These are phyloP conservation scores for Heliconius himera DNA, from an alignment of 1,140 invertebrate genomes.

Conservation along the genomic window DNA sequence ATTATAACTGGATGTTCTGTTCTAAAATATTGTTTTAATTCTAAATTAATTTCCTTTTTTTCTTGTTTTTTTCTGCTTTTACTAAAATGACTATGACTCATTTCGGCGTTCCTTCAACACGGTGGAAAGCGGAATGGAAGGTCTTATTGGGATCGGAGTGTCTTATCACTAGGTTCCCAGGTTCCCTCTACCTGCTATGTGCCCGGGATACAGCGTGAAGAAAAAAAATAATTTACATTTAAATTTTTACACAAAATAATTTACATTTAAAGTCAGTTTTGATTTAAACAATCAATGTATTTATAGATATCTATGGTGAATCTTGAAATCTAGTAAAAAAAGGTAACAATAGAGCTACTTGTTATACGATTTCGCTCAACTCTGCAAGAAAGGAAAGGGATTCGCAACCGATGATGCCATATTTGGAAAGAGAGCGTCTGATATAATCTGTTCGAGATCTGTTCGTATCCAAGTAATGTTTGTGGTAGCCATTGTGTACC, in stretches of 20 bases:
- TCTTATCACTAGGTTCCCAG: too few species aligned
- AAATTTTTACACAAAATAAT: too few species aligned
- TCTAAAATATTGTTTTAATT: too few species aligned
- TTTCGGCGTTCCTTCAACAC: too few species aligned
- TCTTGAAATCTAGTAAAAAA: not conserved
- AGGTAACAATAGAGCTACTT: constrained; percentile 12
- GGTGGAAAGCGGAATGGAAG: too few species aligned
- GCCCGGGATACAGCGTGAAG: too few species aligned
- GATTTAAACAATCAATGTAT: not conserved
- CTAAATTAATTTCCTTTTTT: too few species aligned
- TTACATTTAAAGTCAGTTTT: not conserved
- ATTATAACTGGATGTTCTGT: too few species aligned
- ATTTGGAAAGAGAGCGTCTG: constrained; percentile 18
- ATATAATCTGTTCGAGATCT: constrained; percentile 10
- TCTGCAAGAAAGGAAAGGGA: constrained; percentile 10
- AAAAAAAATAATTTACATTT: not conserved
- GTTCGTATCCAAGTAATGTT: not conserved
- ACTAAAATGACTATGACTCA: too few species aligned
- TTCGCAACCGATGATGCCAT: constrained; percentile 16
- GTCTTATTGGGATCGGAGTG: too few species aligned
- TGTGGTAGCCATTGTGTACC: not conserved
- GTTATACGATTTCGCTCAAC: constrained; percentile 13
- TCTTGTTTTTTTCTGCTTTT: too few species aligned
- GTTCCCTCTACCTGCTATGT: too few species aligned
- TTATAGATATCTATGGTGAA: not conserved